Conservation (phyloP, 2,888 invertebrate genomes). For the Trachelus iudaicus region DNA sequence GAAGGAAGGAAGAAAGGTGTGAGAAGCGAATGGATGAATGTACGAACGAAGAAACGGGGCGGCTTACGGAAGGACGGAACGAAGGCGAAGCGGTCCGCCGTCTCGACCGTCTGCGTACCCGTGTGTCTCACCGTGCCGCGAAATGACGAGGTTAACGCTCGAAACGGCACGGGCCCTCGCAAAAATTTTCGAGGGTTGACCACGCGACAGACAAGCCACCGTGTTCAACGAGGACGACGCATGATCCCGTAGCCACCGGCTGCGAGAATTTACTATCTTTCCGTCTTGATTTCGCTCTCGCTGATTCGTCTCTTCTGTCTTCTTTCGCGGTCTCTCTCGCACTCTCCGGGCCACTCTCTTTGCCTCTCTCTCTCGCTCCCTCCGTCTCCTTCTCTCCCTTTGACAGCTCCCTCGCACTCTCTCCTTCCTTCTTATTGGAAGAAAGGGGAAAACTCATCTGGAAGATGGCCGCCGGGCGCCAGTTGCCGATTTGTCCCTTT, state of each 20-base stretch:
- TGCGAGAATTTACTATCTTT: neutral
- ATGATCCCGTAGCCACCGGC: neutral
- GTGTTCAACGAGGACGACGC: neutral
- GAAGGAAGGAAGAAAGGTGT: neutral
- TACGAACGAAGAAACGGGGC: neutral
- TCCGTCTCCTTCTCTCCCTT: conserved; percentile 7
- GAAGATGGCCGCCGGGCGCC: conserved; percentile 72
- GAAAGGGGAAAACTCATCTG: conserved; percentile 67
- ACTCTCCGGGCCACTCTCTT: neutral
- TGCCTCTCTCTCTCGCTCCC: conserved; percentile 14
- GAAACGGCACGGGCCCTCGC: neutral
- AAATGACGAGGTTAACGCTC: conserved; percentile 3
- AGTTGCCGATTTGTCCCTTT: conserved; percentile 57
- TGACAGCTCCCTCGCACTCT: conserved; percentile 2
- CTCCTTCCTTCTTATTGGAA: conserved; percentile 29
- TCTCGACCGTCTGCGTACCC: neutral
- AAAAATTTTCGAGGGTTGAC: neutral
- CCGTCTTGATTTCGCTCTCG: conserved; percentile 16
- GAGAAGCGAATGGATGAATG: neutral
- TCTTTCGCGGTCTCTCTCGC: conserved; percentile 14
- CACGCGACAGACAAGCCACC: neutral
- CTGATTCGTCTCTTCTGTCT: conserved; percentile 25
- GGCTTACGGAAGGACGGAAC: neutral
- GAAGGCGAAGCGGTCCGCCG: neutral
- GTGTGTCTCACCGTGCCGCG: neutral